These are phyloP conservation scores for Brachyptera putata DNA, from an alignment of 2,888 invertebrate species.

Conservation along the genomic window DNA sequence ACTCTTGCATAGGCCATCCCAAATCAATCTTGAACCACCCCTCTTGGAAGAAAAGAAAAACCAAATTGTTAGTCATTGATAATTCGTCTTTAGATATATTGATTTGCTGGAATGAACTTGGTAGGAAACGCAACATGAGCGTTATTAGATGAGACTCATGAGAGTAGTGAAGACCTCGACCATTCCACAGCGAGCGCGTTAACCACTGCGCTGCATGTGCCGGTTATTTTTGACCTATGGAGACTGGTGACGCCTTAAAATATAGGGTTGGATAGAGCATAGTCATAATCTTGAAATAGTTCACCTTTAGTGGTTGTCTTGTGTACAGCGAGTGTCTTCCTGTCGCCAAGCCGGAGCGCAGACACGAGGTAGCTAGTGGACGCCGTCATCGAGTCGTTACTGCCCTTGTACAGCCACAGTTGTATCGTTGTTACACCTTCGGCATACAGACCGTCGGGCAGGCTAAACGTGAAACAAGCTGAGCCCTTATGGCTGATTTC, in stretches of 20 bases:
- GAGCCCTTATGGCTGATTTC: slow-evolving; percentile 42
- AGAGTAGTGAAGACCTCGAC: no score
- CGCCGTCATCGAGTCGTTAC: slow-evolving; percentile 57
- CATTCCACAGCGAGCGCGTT: no score
- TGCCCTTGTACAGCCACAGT: slow-evolving; percentile 70
- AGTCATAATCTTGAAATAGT: no score
- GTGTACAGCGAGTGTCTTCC: background rate
- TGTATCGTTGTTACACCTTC: slow-evolving; percentile 73
- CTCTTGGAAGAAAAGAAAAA: slow-evolving; percentile 51
- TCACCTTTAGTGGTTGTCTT: background rate
- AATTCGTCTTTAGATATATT: no score
- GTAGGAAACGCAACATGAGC: no score
- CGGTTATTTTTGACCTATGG: no score
- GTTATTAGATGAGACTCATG: no score
- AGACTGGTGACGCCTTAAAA: no score
- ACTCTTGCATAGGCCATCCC: slow-evolving; percentile 68
- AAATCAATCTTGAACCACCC: slow-evolving; percentile 80
- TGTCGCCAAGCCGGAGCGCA: slow-evolving; percentile 50
- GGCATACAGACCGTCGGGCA: slow-evolving; percentile 69
- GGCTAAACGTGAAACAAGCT: slow-evolving; percentile 71
- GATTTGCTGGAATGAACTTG: no score
- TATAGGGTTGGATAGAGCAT: no score
- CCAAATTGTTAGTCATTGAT: background rate
- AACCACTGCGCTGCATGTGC: no score
- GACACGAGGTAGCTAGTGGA: slow-evolving; percentile 74